Percentiles rank a stretch among this genome's conserved stretches.
These are phyloP conservation scores for Manis crassicaudata DNA, from an alignment of 2,797 vertebrate species.

Conservation along the genomic window DNA sequence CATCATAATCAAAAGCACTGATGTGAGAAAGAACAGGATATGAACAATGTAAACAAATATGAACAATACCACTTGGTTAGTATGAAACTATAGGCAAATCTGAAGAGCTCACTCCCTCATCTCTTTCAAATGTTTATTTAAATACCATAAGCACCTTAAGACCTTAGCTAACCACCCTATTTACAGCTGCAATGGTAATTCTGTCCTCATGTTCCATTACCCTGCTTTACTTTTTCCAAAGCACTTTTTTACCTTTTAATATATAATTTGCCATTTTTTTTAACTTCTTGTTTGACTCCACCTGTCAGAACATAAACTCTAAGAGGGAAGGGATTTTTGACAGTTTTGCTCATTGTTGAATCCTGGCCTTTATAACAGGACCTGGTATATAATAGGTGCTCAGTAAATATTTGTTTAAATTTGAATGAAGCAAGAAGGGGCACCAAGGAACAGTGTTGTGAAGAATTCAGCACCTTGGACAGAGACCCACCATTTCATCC, in stretches of 20 bases:
- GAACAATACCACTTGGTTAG: neutral
- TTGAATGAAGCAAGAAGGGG: neutral
- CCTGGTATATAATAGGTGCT: neutral
- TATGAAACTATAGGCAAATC: neutral
- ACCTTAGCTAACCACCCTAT: neutral
- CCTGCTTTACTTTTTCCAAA: neutral
- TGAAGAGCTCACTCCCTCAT: neutral
- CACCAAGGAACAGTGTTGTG: too few species aligned
- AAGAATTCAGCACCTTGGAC: constrained; percentile 45
- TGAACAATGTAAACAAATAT: neutral
- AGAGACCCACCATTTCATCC: neutral
- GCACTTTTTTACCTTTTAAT: neutral
- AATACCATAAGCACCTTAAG: neutral
- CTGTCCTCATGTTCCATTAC: neutral
- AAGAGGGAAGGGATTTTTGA: neutral
- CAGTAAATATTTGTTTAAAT: neutral
- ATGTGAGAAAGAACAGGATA: neutral
- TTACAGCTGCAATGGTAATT: neutral
- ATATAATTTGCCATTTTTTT: neutral
- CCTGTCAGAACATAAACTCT: neutral
- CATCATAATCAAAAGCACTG: neutral
- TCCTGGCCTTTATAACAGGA: neutral
- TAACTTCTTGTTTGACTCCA: neutral
- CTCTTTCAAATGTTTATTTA: neutral
- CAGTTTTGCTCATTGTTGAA: neutral